phyloP scores from a whole-genome alignment of 2,797 vertebrate genomes.

The Sus cebifrons region DNA sequence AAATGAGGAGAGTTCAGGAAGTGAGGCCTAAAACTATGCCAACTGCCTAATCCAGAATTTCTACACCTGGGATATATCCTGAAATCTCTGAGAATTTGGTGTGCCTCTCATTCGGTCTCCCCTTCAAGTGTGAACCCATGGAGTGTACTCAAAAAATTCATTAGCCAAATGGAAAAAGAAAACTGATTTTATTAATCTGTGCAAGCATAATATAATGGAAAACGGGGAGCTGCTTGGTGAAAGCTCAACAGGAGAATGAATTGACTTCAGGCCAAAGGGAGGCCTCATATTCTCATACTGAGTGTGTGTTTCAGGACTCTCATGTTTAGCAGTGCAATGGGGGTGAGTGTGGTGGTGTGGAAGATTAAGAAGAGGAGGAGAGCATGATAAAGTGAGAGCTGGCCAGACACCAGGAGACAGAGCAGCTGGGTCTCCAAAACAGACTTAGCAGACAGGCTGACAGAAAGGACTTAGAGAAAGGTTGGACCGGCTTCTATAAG shows the following conservation, averaged over 20 bases:
- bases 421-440: background rate
- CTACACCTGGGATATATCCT: background rate
- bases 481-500: background rate
- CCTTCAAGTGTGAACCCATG: background rate
- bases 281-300: background rate
- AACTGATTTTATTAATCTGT: background rate
- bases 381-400: background rate
- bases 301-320: background rate
- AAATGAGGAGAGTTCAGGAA: background rate
- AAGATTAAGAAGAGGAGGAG: background rate
- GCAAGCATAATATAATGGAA: background rate
- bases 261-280: background rate
- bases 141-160: background rate
- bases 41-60: background rate
- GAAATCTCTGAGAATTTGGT: background rate
- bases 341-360: rapidly evolving
- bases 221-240: background rate
- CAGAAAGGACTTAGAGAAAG: background rate
- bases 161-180: constrained; percentile 10
- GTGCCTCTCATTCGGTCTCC: background rate
- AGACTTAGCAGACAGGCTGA: background rate
- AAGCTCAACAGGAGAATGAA: background rate
- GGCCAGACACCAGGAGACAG: background rate
- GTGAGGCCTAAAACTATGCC: background rate
- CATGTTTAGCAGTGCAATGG: background rate